A percentile compares a stretch with the other conserved stretches of the same genome.
phyloP scores from a whole-genome alignment of 2,797 vertebrate genomes.

The Ptychobarbus kaznakovi region DNA sequence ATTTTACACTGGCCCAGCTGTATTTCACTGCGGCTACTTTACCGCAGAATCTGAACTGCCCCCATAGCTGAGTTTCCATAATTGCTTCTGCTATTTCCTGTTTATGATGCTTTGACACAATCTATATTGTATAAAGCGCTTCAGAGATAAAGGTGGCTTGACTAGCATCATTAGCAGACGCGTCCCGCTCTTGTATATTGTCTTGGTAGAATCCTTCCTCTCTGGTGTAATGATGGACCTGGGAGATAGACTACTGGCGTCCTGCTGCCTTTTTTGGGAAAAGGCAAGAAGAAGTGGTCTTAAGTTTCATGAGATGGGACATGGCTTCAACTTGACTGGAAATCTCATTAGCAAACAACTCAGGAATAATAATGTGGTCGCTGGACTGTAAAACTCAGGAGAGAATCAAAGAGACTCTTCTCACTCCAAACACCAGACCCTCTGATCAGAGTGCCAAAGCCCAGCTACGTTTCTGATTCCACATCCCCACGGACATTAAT shows the following conservation, averaged over 20 bases:
- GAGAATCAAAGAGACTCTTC: slow-evolving; percentile 58
- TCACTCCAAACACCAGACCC: slow-evolving; percentile 47
- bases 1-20: neutral
- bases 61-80: neutral
- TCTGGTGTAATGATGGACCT: slow-evolving; percentile 44
- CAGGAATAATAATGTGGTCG: slow-evolving; percentile 66
- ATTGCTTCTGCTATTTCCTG: slow-evolving; percentile 3
- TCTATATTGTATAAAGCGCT: neutral
- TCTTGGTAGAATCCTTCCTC: slow-evolving; percentile 18
- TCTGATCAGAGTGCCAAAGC: slow-evolving; percentile 55
- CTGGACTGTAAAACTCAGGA: slow-evolving; percentile 62
- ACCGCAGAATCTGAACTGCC: neutral
- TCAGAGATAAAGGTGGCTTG: neutral
- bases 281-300: slow-evolving; percentile 49
- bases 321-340: slow-evolving; percentile 63
- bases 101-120: slow-evolving; percentile 3
- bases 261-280: slow-evolving; percentile 46
- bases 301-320: slow-evolving; percentile 63
- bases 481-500: slow-evolving; percentile 59
- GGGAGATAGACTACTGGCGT: slow-evolving; percentile 21
- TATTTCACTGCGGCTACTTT: neutral
- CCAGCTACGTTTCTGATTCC: slow-evolving; percentile 56
- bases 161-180: neutral
- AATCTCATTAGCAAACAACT: slow-evolving; percentile 69
- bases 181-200: neutral